These are phyloP conservation scores for Agrotis exclamationis DNA, from an alignment of 2,888 invertebrate genomes.

Conservation along the genomic window DNA sequence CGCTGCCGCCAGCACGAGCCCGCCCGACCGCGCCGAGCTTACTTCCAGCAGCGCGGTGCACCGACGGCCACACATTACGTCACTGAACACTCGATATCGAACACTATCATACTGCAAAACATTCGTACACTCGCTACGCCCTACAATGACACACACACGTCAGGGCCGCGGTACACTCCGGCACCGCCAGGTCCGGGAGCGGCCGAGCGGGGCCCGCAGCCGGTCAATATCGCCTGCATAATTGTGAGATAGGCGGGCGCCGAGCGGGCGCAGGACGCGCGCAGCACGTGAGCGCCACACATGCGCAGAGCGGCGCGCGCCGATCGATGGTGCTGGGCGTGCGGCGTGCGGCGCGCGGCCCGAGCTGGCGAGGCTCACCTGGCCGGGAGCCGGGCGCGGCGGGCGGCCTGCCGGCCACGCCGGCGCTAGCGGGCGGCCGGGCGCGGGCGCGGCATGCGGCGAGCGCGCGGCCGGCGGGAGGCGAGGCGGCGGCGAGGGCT, in stretches of 20 bases:
- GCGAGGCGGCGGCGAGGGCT: slow-evolving; percentile 75
- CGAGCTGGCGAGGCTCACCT: slow-evolving; percentile 71
- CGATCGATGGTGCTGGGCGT: slow-evolving; percentile 52
- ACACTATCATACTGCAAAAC: not conserved
- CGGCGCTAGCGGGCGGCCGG: slow-evolving; percentile 81
- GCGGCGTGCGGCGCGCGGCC: slow-evolving; percentile 41
- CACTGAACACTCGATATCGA: slow-evolving; percentile 41
- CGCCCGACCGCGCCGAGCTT: slow-evolving; percentile 19
- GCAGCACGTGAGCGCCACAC: slow-evolving; percentile 53
- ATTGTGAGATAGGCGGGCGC: slow-evolving; percentile 39
- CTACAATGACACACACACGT: slow-evolving; percentile 39
- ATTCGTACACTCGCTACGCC: slow-evolving; percentile 30
- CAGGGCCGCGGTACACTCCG: slow-evolving; percentile 19
- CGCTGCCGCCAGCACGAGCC: not conserved
- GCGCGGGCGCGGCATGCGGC: slow-evolving; percentile 82
- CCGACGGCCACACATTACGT: slow-evolving; percentile 24
- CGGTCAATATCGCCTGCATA: slow-evolving; percentile 62
- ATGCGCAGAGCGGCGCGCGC: slow-evolving; percentile 53
- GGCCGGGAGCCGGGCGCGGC: slow-evolving; percentile 72
- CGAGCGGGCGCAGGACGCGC: slow-evolving; percentile 57
- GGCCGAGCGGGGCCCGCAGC: slow-evolving; percentile 36
- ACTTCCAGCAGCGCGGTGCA: slow-evolving; percentile 17
- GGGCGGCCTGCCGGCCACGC: slow-evolving; percentile 78
- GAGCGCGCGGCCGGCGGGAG: slow-evolving; percentile 77
- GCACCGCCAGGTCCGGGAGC: slow-evolving; percentile 20